Percentiles rank a stretch among this genome's conserved stretches.
Conservation (phyloP, 2,888 invertebrate genomes). For the Luperina testacea region DNA sequence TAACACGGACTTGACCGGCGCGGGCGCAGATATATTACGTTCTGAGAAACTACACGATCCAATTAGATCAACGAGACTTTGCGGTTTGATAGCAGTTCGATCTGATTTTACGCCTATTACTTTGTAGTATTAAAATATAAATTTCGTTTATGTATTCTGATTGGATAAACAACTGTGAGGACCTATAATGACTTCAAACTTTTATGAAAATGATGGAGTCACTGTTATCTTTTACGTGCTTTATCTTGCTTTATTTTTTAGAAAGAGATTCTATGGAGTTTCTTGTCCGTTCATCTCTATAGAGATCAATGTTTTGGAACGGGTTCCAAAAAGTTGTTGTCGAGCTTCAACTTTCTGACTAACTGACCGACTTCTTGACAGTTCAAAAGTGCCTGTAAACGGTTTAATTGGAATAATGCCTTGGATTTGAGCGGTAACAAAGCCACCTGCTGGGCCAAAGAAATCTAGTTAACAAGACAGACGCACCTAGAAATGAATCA, state of each 20-base stretch:
- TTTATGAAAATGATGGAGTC: too few species aligned
- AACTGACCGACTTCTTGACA: not conserved
- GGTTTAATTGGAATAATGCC: not conserved
- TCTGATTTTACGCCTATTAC: conserved; percentile 5
- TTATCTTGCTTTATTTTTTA: not conserved
- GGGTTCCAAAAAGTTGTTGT: too few species aligned
- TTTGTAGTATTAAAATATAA: not conserved
- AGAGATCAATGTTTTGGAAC: not conserved
- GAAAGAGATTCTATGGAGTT: not conserved
- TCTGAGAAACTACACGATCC: conserved; percentile 57
- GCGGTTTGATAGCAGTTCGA: conserved; percentile 30
- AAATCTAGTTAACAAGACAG: not conserved
- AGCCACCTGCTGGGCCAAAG: not conserved
- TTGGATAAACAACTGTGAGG: not conserved
- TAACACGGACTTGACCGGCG: conserved; percentile 55
- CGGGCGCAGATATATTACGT: conserved; percentile 32
- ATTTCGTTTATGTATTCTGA: not conserved
- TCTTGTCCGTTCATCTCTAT: not conserved
- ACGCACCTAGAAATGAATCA: not conserved
- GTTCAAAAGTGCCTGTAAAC: not conserved
- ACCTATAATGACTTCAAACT: not conserved
- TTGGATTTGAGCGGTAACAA: not conserved
- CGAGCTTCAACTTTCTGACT: not conserved
- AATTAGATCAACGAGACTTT: conserved; percentile 53
- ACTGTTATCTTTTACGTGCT: not conserved